Evolutionary conservation across 2,113 vertebrate species (phyloP), one percentile per base, ranked within the genome.

Genomic region (Leucoraja erinaceus): DNA sequence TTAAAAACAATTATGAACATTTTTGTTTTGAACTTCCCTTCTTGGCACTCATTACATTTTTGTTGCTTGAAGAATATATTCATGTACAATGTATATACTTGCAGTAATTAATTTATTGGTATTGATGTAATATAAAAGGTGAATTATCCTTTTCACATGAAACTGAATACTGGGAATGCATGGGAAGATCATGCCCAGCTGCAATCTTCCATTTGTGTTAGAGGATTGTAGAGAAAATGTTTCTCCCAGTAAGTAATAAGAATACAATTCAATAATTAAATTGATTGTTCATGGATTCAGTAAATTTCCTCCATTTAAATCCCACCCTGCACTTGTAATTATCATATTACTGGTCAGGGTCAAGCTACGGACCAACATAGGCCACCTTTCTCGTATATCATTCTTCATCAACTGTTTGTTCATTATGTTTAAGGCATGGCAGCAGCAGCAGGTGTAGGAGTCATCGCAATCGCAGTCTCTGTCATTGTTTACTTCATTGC

Each of bases 381-480:
- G 9, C 14, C 59, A 86, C 10, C 10, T 86, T 25, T 28, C 63
- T 6, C 59, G 63, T 63, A 16, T 8, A 56, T n/a, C 14, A 31
- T 7, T 31, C 59, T n/a, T 88, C 12, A 63, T 63, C 5, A 88
- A 63, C 14, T 66, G 59, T 88, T 88, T 88, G 28, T 86, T 25
- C 25, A 0, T 91, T 91, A 16, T 90, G 47, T 94, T 95, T 78
- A 93, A 97, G 96, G 96, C 94, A 88, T 96, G 94, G 94, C 95
- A 5, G 77, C 96, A 93, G 96, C 95, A 59, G 94, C 95, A 18
- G 95, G 94, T 66, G 95, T 97, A 0, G 96, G 95, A 93, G 90
- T 96, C 93, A 93, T 97, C 91, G 95, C 96, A 0, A 94, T 93
- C 0, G 93, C 96, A 81, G 93, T 97, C 94, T 96, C 96, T 93